Evolutionary conservation across 2,113 vertebrate species (phyloP), one percentile per base, ranked within the genome.

Genomic region (Toxotes chatareus): DNA sequence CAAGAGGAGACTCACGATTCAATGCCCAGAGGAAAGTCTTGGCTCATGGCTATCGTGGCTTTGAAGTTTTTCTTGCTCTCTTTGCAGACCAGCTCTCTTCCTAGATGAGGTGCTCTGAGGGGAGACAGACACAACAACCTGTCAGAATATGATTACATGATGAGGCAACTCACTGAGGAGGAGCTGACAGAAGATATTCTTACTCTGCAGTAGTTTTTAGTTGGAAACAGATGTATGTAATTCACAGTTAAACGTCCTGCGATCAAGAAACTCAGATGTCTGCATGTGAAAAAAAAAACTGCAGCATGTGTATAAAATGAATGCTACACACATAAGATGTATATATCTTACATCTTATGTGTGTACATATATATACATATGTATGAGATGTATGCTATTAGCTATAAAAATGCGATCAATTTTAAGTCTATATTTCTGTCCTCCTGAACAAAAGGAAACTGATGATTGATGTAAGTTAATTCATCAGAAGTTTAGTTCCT

Each of bases 11-110:
- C 98, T 97, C 94, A 99, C 98, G 96, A 98, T 91, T 99, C 98
- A 1, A 99, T 99, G 89, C 98, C 96, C 71, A 99, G 91, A 88
- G 98, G 98, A 77, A 99, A 99, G 62, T 99, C 98, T 92, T 99
- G 97, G 94, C 98, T 99, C 99, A 99, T 99, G 76, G 99, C 99
- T 93, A 99, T 97, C 0, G 98, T 99, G 78, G 98, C 98, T 95
- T 99, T 99, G 87, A 99, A 99, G 56, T 97, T 98, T 92, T 99
- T 99, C 96, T 99, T 99, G 95, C 96, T 99, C 88, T 99, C 98
- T 92, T 99, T 99, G 93, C 98, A 99, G 60, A 98, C 96, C 70
- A 98, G 95, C 91, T 99, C 98, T 94, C 98, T 95, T 53, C 98
- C 98, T 47, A 99, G 95, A 88, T 99, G 97, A 92, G 98, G 98